A percentile compares a stretch with the other conserved stretches of the same genome.
These are phyloP conservation scores for Pseudochaenichthys georgianus DNA, from an alignment of 2,797 vertebrate species.

Conservation along the genomic window DNA sequence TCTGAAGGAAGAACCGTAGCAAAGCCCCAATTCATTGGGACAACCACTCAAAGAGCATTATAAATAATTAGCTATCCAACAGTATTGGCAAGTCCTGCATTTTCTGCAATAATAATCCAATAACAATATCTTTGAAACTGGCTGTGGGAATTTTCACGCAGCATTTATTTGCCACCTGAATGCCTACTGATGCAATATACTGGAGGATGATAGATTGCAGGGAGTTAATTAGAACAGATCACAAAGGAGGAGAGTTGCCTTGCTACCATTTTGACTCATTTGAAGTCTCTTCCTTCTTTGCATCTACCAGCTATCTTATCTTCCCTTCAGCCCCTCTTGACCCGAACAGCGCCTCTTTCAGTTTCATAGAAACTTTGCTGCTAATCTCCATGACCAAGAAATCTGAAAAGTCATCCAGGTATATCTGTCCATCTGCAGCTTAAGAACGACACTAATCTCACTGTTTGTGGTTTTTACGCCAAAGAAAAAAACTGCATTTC, in stretches of 20 bases:
- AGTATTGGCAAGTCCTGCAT: slow-evolving; percentile 41
- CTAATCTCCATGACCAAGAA: slow-evolving; percentile 56
- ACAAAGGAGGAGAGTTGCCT: slow-evolving; percentile 15
- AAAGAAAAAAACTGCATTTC: slow-evolving; percentile 42
- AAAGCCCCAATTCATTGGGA: slow-evolving; percentile 45
- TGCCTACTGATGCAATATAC: slow-evolving; percentile 27
- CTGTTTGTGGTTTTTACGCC: slow-evolving; percentile 38
- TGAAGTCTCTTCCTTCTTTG: slow-evolving; percentile 17
- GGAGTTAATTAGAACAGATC: slow-evolving; percentile 39
- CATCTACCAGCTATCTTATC: slow-evolving; percentile 25
- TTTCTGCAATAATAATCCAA: slow-evolving; percentile 18
- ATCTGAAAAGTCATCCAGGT: slow-evolving; percentile 22
- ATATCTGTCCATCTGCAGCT: slow-evolving; percentile 59
- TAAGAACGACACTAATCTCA: slow-evolving; percentile 49
- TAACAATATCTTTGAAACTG: slow-evolving; percentile 5
- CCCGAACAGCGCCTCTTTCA: slow-evolving; percentile 30
- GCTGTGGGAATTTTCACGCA: slow-evolving; percentile 17
- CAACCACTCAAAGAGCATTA: slow-evolving; percentile 15
- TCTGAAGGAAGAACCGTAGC: slow-evolving; percentile 25
- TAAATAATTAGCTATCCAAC: slow-evolving; percentile 36
- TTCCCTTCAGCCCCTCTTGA: slow-evolving; percentile 34
- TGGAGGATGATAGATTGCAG: slow-evolving; percentile 42
- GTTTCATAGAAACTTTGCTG: slow-evolving; percentile 48
- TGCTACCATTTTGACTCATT: slow-evolving; percentile 28
- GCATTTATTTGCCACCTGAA: slow-evolving; percentile 44